A percentile compares a stretch with the other conserved stretches of the same genome.
These are phyloP conservation scores for Procambarus clarkii DNA, from an alignment of 1,140 invertebrate species.

Conservation along the genomic window DNA sequence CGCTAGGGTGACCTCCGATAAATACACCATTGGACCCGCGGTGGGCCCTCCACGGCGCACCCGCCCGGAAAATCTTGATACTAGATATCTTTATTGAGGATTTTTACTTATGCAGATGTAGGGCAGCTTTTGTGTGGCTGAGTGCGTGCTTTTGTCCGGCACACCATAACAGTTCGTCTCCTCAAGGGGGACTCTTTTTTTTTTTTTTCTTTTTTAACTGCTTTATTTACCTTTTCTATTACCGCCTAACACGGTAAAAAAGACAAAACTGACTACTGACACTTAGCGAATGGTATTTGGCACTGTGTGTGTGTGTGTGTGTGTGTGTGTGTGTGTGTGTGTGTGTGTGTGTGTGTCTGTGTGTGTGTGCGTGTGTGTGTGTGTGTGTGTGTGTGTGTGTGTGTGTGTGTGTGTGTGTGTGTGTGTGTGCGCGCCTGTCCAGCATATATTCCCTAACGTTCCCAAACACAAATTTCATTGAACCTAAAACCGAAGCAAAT, in stretches of 20 bases:
- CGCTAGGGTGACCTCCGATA: conserved; percentile 44
- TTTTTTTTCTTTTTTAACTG: too few species aligned
- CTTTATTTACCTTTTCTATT: too few species aligned
- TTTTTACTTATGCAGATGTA: conserved; percentile 61
- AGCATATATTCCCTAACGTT: too few species aligned
- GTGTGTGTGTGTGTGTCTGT: conserved; percentile 30
- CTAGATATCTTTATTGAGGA: conserved; percentile 43
- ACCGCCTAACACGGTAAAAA: too few species aligned
- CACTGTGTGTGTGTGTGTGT: conserved; percentile 22
- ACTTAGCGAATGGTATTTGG: too few species aligned
- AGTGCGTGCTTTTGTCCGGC: conserved; percentile 20
- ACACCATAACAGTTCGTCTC: too few species aligned
- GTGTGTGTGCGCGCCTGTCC: conserved; percentile 2
- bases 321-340: conserved; percentile 27
- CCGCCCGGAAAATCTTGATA: conserved; percentile 55
- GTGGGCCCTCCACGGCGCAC: conserved; percentile 20
- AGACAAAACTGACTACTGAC: too few species aligned
- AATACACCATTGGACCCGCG: conserved; percentile 30
- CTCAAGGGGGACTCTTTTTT: too few species aligned
- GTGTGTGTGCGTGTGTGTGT: conserved; percentile 7
- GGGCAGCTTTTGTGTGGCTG: conserved; percentile 18
- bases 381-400: neutral
- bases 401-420: conserved; percentile 27
- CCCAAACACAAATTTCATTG: too few species aligned
- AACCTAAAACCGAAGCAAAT: too few species aligned